Evolutionary conservation across 2,888 invertebrate species (phyloP).

Genomic region (Tromatobia lineatoria): DNA sequence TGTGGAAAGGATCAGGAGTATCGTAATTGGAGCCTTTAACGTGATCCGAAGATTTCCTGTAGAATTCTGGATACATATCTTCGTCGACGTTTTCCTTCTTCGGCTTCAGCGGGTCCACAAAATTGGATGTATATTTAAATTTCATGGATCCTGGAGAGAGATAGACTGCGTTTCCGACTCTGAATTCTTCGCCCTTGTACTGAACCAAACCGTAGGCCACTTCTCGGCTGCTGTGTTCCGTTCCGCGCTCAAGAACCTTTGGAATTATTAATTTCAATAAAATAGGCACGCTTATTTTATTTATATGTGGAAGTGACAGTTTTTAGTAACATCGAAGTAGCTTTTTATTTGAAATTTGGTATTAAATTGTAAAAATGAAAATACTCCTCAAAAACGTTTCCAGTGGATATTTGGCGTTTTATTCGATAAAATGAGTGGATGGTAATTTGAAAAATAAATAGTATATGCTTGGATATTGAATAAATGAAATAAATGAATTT

Average conservation of each 20-base stretch:
- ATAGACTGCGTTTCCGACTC: slow-evolving; percentile 90
- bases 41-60: slow-evolving; percentile 90
- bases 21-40: slow-evolving; percentile 91
- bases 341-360: background rate
- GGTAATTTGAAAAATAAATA: too few species aligned
- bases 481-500: slow-evolving; percentile 24
- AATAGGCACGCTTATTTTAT: background rate
- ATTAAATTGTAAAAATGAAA: too few species aligned
- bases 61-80: slow-evolving; percentile 92
- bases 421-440: too few species aligned
- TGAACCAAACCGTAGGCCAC: slow-evolving; percentile 85
- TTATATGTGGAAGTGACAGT: background rate
- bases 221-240: slow-evolving; percentile 71
- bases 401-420: too few species aligned
- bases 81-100: slow-evolving; percentile 88
- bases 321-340: background rate
- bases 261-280: background rate
- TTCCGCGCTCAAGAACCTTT: slow-evolving; percentile 74
- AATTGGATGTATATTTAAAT: slow-evolving; percentile 84
- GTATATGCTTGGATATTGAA: background rate
- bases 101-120: slow-evolving; percentile 63
- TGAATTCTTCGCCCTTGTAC: slow-evolving; percentile 89
- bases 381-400: too few species aligned
- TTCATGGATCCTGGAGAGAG: slow-evolving; percentile 89
- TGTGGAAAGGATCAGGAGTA: slow-evolving; percentile 91